phyloP scores from a whole-genome alignment of 2,888 invertebrate genomes.

The Andricus curvator region DNA sequence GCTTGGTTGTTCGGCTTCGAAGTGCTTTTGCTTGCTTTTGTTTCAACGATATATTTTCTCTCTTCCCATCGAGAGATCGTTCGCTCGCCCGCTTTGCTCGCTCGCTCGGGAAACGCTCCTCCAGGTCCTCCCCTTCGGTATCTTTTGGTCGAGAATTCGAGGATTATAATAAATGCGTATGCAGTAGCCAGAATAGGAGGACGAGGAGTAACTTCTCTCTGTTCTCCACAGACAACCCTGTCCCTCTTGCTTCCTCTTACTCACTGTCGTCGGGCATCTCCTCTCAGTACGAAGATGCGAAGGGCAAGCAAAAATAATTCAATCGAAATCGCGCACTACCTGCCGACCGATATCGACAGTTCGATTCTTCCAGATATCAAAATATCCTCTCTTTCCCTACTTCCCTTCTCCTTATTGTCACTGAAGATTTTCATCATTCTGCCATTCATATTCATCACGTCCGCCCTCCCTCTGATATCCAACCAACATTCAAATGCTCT shows the following conservation, averaged over 20 bases:
- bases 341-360: conserved; percentile 41
- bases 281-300: conserved; percentile 11
- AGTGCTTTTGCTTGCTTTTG: conserved; percentile 64
- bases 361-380: conserved; percentile 36
- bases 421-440: conserved; percentile 36
- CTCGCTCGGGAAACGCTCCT: conserved; percentile 45
- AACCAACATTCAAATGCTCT: conserved; percentile 36
- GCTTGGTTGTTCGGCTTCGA: conserved; percentile 3
- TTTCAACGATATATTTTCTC: conserved; percentile 70
- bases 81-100: conserved; percentile 39
- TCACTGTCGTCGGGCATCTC: conserved; percentile 43
- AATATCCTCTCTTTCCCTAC: conserved; percentile 6
- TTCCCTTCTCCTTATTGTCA: conserved; percentile 39
- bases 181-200: conserved; percentile 61
- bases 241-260: conserved; percentile 16
- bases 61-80: conserved; percentile 60
- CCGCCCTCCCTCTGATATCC: neutral
- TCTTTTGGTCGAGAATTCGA: conserved; percentile 66
- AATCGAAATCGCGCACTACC: conserved; percentile 14
- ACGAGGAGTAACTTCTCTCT: conserved; percentile 10
- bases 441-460: conserved; percentile 21
- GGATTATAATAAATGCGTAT: conserved; percentile 74
- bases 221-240: neutral
- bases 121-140: conserved; percentile 52
- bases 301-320: conserved; percentile 39